Conservation (phyloP, 2,797 vertebrate species). For the Novumbra hubbsi region DNA sequence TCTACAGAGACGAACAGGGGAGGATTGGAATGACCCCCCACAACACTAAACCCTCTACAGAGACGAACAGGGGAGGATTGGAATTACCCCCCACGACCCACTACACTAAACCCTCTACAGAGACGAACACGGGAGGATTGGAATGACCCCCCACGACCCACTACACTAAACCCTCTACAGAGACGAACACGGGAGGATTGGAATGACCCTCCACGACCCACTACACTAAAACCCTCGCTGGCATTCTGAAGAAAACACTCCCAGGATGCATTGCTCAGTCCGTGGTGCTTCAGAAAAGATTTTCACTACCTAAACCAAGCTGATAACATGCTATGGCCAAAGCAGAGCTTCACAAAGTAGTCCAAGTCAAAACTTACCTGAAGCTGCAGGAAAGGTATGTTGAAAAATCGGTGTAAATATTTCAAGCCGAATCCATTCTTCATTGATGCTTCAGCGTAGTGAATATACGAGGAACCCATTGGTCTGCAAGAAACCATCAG, state of each 20-base stretch:
- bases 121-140: too few relatives aligned
- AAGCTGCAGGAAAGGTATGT: slow-evolving; percentile 96
- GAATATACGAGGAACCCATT: slow-evolving; percentile 92
- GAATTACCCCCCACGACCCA: too few relatives aligned
- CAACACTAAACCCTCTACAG: too few relatives aligned
- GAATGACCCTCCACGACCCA: too few relatives aligned
- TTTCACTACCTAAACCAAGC: neutral
- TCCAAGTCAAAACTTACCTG: slow-evolving; percentile 76
- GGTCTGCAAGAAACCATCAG: slow-evolving; percentile 71
- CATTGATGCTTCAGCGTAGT: slow-evolving; percentile 98
- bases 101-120: too few relatives aligned
- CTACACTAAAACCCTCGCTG: neutral
- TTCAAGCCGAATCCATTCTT: slow-evolving; percentile 97
- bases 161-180: too few relatives aligned
- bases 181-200: too few relatives aligned
- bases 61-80: too few relatives aligned
- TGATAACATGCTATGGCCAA: neutral
- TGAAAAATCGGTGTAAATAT: slow-evolving; percentile 97
- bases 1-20: too few relatives aligned
- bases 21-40: too few relatives aligned
- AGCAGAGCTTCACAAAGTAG: slow-evolving; percentile 1
- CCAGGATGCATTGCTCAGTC: neutral
- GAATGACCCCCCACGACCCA: too few relatives aligned
- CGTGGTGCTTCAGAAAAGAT: neutral
- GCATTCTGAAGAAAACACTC: neutral